Evolutionary conservation across 1,140 invertebrate species (phyloP), one percentile per base, ranked within the genome.

Genomic region (Drosophila setifemur): DNA sequence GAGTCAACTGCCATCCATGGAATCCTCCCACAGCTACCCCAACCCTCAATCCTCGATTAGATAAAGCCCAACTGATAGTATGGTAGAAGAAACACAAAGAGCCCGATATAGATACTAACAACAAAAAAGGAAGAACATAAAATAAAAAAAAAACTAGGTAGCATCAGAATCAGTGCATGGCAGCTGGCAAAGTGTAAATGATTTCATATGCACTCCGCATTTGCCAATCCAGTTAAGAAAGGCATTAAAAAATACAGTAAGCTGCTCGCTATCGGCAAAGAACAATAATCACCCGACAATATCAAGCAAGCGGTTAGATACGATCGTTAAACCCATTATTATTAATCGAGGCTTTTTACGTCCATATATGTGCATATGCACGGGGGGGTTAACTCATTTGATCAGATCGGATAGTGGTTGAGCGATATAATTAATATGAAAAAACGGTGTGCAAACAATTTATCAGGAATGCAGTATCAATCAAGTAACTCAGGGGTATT

Each of bases 111-210:
- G 2, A 50, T 11, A 40, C 16, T 11, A 5, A 37, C 2, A 2
- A 14, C 12, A 12, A 19, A 35, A 7, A 18, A 37, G 16, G 14
- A 18, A 1, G 21, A 12, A 23, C 26, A 42, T 14, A 52, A 33
- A 25, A 25, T 23, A 37, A 23, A 14, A 3, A 47, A 19, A 31
- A 4, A 21, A 25, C 8, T 21, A 8, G 7, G 61, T 28, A 35
- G 16, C 43, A 66, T 40, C 52, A 54, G 69, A 83, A 83, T 78
- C 64, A 83, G 78, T 78, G 78, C 78, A 85, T 85, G 69, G 40
- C 68, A 72, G 71, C 44, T 50, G 70, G 70, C 70, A 73, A 81
- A 71, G 73, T 66, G 58, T 73, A 68, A 73, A 83, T 73, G 49
- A 77, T 73, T 83, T 77, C 67, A 53, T 54, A 83, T 61, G 29